Evolutionary conservation across 2,797 vertebrate genomes (phyloP), one percentile per base, ranked within the genome.

Genomic region (Sebastes glaucus): DNA sequence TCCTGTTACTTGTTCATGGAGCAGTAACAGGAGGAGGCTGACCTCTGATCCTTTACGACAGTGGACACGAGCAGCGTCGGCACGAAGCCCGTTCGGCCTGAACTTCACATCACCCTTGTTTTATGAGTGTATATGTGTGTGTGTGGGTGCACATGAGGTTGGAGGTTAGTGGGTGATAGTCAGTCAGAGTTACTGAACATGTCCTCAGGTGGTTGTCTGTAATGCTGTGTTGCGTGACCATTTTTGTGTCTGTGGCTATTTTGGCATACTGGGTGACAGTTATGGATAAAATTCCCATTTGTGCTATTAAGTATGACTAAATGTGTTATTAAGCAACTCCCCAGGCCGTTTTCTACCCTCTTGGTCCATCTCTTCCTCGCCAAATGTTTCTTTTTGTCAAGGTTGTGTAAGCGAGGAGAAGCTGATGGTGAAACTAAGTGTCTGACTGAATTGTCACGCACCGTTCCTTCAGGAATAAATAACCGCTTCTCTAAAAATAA

Each of bases 321-420:
- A 82, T 74, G 30, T 60, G 25, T 62, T 73, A 64, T 88, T 57
- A 77, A 73, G 88, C 82, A 89, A 89, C 53, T 79, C 71, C 75
- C 38, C 35, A 13, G 70, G 42, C 20, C 11, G 46, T 57, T 67
- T 70, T 84, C 56, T 56, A 28, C 53, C 74, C 55, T 81, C 6
- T 53, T 30, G 7, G 23, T 71, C 59, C 23, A 46, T 61, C 18
- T 80, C 38, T 35, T 70, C n/a, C 38, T 74, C 3, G 9, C 64
- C 23, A 67, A 72, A 78, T 64, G 64, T 78, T 71, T 59, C 42
- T 74, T 74, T 87, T 85, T 69, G 38, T 84, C 64, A 88, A 79
- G 78, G 83, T 91, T 91, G 80, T 84, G 86, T 70, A 92, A 89
- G 74, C 11, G 4, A 3, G 30, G 33, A 67, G 32, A 91, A 78